phyloP scores from a whole-genome alignment of 2,113 vertebrate species.

The Aptenodytes patagonicus region DNA sequence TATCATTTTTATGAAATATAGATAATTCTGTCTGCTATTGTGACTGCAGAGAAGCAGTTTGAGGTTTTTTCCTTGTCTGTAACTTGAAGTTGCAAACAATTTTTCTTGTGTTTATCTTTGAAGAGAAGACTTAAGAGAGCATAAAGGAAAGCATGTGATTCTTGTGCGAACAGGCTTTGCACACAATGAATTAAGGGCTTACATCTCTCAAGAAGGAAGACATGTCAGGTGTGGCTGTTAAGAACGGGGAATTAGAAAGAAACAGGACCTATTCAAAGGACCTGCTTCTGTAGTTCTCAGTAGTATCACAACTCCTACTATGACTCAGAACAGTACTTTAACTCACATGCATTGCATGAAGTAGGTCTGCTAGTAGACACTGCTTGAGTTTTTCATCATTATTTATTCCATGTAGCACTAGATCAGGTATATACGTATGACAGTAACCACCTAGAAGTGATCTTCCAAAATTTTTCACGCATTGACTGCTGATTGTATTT shows the following conservation, averaged over 20 bases:
- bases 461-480: conserved; percentile 81
- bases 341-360: conserved; percentile 84
- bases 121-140: not conserved
- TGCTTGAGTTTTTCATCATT: conserved; percentile 81
- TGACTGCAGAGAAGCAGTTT: not conserved
- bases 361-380: conserved; percentile 77
- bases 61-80: not conserved
- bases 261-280: not conserved
- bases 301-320: not conserved
- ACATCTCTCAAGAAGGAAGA: not conserved
- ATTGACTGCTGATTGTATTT: conserved; percentile 74
- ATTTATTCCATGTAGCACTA: conserved; percentile 83
- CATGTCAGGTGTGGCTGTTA: not conserved
- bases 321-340: not conserved
- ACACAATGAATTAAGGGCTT: not conserved
- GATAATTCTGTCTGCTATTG: not conserved
- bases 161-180: not conserved
- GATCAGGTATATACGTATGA: conserved; percentile 83
- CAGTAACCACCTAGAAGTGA: conserved; percentile 87
- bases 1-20: not conserved
- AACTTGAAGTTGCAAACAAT: not conserved
- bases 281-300: not conserved
- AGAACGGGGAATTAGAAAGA: not conserved
- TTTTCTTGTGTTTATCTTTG: not conserved
- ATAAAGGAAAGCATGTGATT: not conserved